Conservation (phyloP, 2,797 vertebrate species). For the Chelonia mydas region DNA sequence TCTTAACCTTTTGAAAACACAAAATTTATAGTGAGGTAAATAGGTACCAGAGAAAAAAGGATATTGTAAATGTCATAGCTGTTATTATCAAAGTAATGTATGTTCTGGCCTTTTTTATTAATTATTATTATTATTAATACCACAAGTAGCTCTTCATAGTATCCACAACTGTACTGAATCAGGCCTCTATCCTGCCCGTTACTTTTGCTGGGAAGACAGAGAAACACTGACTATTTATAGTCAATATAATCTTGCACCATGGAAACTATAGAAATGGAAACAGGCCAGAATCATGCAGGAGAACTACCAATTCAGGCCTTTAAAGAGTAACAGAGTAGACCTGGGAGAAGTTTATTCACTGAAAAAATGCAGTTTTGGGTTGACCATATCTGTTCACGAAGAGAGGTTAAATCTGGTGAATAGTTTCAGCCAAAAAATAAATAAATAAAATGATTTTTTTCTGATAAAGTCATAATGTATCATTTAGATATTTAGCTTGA, state of each 20-base stretch:
- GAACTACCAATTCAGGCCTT: neutral
- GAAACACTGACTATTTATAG: neutral
- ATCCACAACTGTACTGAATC: neutral
- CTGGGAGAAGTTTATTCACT: neutral
- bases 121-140: too few relatives aligned
- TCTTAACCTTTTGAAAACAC: constrained; percentile 40
- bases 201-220: neutral
- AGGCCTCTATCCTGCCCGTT: neutral
- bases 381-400: neutral
- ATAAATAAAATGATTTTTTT: neutral
- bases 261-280: neutral
- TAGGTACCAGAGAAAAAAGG: neutral
- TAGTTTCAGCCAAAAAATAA: neutral
- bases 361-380: neutral
- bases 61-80: neutral
- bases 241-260: neutral
- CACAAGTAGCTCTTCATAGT: accelerated
- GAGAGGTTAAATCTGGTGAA: neutral
- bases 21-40: constrained; percentile 29
- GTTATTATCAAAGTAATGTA: neutral
- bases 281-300: neutral
- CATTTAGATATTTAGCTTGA: neutral
- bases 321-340: neutral
- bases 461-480: neutral
- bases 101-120: too few relatives aligned